Base-by-base conservation (phyloP, 2,888 invertebrate genomes). In the Parnassius orleans region DNA sequence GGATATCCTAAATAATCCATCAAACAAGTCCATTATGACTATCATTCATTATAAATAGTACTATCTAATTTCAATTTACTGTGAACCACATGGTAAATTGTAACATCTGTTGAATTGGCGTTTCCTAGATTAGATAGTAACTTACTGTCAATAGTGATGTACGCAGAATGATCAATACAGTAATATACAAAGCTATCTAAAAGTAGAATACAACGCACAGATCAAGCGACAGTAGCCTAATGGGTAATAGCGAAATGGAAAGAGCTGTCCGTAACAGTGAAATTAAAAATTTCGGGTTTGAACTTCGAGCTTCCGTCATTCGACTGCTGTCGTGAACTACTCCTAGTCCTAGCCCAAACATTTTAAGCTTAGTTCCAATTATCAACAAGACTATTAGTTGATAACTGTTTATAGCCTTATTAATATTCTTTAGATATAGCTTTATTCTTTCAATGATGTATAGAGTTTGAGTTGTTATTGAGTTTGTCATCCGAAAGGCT, bases 21-120 rank as follows among this genome's bases (percentile, higher is more conserved):
- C 46, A 19, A 48, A 33, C n/a, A 57, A 50, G 43, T 63, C 62
- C 62, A 58, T 63, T 63, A 63, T 55, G 44, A 46, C 43, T 58
- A 63, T 43, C 55, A 63, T 63, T 43, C 55, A 63, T 63, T 58
- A 58, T 59, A 59, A 63, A 63, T 42, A 63, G 1, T 56, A 63
- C 42, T 63, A 63, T 63, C 63, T 63, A 51, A 57, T 54, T 62
- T 62, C 62, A 62, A 51, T 63, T 51, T 51, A 51, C 63, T 51
- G 51, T 53, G 41, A 53, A 51, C 52, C 59, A 59, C 55, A 63
- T 63, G 59, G 54, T 63, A 19, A 51, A 63, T 14, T 58, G 44
- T 59, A 55, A 63, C 63, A 63, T 59, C 51, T 63, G 63, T 59
- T 63, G 55, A 63, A 59, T 59, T 59, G 58, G 59, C 55, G 55